phyloP scores from a whole-genome alignment of 1,140 invertebrate genomes.

The Gryon sp. region DNA sequence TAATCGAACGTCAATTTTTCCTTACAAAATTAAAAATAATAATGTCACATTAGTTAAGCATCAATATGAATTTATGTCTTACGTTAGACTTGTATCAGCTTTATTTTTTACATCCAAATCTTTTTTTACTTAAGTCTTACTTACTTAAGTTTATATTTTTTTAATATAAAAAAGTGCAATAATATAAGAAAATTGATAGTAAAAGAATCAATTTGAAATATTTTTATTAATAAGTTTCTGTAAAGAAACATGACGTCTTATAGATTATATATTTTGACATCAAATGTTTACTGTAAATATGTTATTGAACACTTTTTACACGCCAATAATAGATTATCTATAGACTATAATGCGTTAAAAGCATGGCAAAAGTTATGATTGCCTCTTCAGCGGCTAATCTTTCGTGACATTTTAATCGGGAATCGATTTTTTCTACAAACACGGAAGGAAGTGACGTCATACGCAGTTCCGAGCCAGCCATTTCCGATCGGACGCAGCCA shows the following conservation, averaged over 20 bases:
- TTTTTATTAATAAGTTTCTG: no score
- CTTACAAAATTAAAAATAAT: neutral
- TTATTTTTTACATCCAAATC: no score
- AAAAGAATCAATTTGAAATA: no score
- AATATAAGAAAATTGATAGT: no score
- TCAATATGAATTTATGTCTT: neutral
- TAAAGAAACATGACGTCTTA: no score
- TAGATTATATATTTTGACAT: neutral
- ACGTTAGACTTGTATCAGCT: no score
- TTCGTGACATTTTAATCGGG: constrained; percentile 41
- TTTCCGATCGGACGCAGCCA: constrained; percentile 60
- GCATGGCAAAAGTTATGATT: constrained; percentile 10
- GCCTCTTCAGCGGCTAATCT: constrained; percentile 35
- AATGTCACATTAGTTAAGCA: neutral
- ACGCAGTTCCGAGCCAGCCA: constrained; percentile 44
- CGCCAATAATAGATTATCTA: constrained; percentile 1
- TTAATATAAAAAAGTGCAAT: no score
- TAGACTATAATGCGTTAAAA: constrained; percentile 11
- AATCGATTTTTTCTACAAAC: constrained; percentile 37
- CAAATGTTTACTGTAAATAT: neutral
- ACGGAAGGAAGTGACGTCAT: constrained; percentile 59
- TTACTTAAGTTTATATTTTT: no score
- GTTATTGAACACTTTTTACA: neutral
- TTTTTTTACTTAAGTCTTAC: no score
- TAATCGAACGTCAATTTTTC: constrained; percentile 53